Evolutionary conservation across 1,140 invertebrate species (phyloP), one percentile per base, ranked within the genome.

Genomic region (Ruditapes philippinarum): DNA sequence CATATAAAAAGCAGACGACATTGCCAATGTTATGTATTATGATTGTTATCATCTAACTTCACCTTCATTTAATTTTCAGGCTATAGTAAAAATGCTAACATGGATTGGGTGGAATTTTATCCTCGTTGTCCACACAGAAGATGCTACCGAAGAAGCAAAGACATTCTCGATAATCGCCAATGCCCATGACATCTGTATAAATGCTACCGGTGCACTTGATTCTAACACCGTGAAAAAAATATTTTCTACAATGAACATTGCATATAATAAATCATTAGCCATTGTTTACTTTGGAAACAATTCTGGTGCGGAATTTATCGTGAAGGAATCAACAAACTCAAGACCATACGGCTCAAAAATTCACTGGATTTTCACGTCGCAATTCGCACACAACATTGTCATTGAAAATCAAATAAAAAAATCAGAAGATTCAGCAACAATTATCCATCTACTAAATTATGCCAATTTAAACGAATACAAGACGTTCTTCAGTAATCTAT

Each of bases 31-130:
- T n/a, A n/a, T n/a, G n/a, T n/a, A n/a, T n/a, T n/a, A n/a, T n/a
- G n/a, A n/a, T n/a, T n/a, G n/a, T n/a, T n/a, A n/a, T n/a, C n/a
- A n/a, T n/a, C n/a, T n/a, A n/a, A n/a, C n/a, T n/a, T n/a, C n/a
- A n/a, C n/a, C n/a, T n/a, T n/a, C n/a, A n/a, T n/a, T n/a, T n/a
- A n/a, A n/a, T 12, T 90, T 87, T 28, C 78, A 93, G 92, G 91
- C 83, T 33, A 89, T 91, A 22, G 31, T 90, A 14, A 62, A 90
- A 45, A 68, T 92, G 68, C 78, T 91, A 31, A 2, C 45, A 9
- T 38, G 38, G 0, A 38, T 87, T 0, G 65, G 79, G 7, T 93
- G 92, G 92, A 89, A 86, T 25, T 91, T 89, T 40, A 78, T 93
- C 2, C 76, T 74, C 11, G 80, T 90, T n/a, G 65, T 93, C 9